A percentile compares a stretch with the other conserved stretches of the same genome.
Conservation (phyloP, 2,113 vertebrate genomes). For the Machaerirhynchus nigripectus region DNA sequence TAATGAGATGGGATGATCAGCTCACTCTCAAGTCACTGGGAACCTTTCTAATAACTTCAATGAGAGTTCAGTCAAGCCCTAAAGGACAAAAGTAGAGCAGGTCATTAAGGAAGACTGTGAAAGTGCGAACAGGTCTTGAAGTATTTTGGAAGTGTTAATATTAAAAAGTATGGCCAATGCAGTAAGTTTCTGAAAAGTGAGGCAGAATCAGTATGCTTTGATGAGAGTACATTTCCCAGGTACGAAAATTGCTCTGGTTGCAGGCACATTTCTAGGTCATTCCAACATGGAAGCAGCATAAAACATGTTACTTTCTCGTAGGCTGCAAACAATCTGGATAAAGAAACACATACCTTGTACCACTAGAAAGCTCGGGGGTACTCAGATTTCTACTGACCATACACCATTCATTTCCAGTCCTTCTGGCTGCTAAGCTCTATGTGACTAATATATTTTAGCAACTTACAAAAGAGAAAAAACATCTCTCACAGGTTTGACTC, state of each 20-base stretch:
- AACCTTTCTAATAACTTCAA: constrained; percentile 21
- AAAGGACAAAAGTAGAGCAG: constrained; percentile 1
- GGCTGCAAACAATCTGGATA: background rate
- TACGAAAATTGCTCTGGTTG: background rate
- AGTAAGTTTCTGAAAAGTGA: background rate
- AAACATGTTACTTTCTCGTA: background rate
- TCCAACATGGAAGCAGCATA: background rate
- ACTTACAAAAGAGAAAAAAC: background rate
- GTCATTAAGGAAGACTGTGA: background rate
- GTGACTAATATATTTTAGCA: background rate
- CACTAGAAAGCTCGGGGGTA: background rate
- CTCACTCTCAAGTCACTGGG: background rate
- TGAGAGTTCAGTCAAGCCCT: background rate
- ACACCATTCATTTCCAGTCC: background rate
- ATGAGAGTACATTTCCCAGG: background rate
- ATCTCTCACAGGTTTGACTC: background rate
- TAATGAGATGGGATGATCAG: background rate
- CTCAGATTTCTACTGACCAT: background rate
- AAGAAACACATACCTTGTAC: background rate
- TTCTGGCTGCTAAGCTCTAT: background rate
- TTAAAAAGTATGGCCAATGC: background rate
- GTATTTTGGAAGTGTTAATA: background rate
- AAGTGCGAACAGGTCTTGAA: background rate
- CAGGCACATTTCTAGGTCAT: background rate
- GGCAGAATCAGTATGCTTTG: background rate